Evolutionary conservation across 2,888 invertebrate genomes (phyloP).

Genomic region (Aphidius colemani): DNA sequence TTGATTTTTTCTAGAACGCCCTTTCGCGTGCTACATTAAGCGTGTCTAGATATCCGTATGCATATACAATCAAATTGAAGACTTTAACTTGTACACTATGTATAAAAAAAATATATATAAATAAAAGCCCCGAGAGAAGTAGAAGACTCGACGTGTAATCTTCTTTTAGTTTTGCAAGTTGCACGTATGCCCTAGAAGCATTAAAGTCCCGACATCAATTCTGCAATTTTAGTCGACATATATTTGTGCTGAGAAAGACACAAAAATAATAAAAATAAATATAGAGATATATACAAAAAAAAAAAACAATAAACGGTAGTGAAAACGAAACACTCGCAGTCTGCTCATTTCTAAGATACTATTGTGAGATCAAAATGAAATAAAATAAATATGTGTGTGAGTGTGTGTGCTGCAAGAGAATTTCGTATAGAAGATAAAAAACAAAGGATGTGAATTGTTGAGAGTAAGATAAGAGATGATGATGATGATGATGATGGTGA

Average conservation of each 20-base stretch:
- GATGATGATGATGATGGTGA: slow-evolving; percentile 33
- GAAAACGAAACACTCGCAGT: too few relatives aligned
- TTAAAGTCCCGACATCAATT: slow-evolving; percentile 50
- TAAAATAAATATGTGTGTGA: too few relatives aligned
- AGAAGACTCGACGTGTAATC: slow-evolving; percentile 46
- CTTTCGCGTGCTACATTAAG: too few relatives aligned
- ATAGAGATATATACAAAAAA: slow-evolving; percentile 19
- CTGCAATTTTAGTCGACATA: slow-evolving; percentile 21
- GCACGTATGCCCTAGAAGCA: slow-evolving; percentile 49
- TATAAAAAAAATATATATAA: neutral
- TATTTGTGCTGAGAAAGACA: neutral
- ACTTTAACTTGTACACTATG: too few relatives aligned
- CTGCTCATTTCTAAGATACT: too few relatives aligned
- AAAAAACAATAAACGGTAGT: slow-evolving; percentile 12
- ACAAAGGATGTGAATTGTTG: slow-evolving; percentile 21
- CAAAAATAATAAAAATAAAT: slow-evolving; percentile 18
- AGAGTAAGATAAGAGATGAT: neutral
- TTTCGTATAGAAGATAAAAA: neutral
- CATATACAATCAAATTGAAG: neutral
- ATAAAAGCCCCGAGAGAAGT: slow-evolving; percentile 39
- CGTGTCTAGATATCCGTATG: neutral
- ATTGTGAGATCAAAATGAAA: too few relatives aligned
- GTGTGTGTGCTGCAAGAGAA: too few relatives aligned
- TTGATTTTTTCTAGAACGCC: too few relatives aligned
- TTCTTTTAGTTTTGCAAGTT: slow-evolving; percentile 35